Evolutionary conservation across 2,888 invertebrate genomes (phyloP), one percentile per base, ranked within the genome.

Genomic region (Stictocephala bisonia): DNA sequence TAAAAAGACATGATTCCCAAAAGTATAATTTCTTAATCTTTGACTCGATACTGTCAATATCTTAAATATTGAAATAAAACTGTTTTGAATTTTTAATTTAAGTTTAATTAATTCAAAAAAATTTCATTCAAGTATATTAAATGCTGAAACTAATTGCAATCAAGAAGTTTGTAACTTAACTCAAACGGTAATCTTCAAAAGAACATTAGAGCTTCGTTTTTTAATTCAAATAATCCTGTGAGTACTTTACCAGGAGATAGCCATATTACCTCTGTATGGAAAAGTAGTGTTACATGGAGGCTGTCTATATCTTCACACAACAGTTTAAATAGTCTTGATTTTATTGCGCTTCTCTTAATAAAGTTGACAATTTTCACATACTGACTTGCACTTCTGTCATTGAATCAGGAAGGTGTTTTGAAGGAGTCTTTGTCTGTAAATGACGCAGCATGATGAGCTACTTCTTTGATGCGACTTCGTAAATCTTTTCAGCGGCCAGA

Each of bases 281-380:
- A 71, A 50, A 75, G 70, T 24, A 77, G 58, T 56, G 75, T 50
- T 31, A 68, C 27, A 58, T 72, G 60, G 31, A 40, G 13, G 71
- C 71, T 60, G 44, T 72, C 68, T 68, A 78, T 72, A 29, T 78
- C 73, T 31, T 78, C 75, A 66, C 77, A 78, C 20, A 78, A 24
- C n/a, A 27, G 29, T 74, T 72, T 73, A 64, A 78, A 78, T 22
- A 77, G 56, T 71, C 74, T 72, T 18, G 74, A 58, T 44, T 78
- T 71, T 51, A 71, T 40, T 22, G 77, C 71, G 53, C 64, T 77
- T 40, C 70, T 58, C 56, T 78, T 78, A 31, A n/a, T n/a, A n/a
- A n/a, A n/a, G n/a, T n/a, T n/a, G n/a, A n/a, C n/a, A n/a, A n/a
- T n/a, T n/a, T n/a, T n/a, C n/a, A n/a, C n/a, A n/a, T n/a, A n/a